A percentile compares a stretch with the other conserved stretches of the same genome.
Evolutionary conservation across 23 tunicate genomes (phyloP).

Genomic region (Trididemnum nubilum): DNA sequence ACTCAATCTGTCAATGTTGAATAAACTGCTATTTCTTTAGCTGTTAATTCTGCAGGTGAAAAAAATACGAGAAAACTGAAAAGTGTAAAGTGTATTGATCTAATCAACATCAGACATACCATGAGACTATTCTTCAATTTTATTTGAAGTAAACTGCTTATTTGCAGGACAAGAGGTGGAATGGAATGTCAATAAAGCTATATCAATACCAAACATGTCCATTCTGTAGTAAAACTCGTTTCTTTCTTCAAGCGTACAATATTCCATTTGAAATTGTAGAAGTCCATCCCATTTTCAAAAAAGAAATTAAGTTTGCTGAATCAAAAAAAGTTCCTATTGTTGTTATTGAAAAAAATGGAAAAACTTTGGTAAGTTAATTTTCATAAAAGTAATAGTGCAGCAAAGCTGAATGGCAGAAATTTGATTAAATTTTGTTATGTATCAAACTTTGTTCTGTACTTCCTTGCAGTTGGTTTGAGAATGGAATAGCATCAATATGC

Average conservation of each 20-base stretch:
- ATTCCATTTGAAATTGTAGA: conserved; percentile 89
- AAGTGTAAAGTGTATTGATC: too few relatives aligned
- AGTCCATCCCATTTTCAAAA: conserved; percentile 94
- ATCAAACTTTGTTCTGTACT: neutral
- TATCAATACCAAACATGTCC: conserved; percentile 97
- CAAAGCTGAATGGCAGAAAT: neutral
- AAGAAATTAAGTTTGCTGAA: conserved; percentile 80
- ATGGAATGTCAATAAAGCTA: conserved; percentile 57
- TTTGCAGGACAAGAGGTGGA: conserved; percentile 50
- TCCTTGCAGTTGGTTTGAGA: too few relatives aligned
- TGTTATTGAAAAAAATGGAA: conserved; percentile 55
- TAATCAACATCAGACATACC: too few relatives aligned
- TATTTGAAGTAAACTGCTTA: too few relatives aligned
- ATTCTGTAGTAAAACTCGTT: conserved; percentile 79
- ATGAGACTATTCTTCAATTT: too few relatives aligned
- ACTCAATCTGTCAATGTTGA: too few relatives aligned
- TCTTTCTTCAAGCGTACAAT: conserved; percentile 63
- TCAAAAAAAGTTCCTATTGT: conserved; percentile 93
- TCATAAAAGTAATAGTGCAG: too few relatives aligned
- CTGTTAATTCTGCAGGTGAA: too few relatives aligned
- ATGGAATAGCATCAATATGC: too few relatives aligned
- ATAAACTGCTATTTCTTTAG: too few relatives aligned
- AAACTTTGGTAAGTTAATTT: conserved; percentile 38
- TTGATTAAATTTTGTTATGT: neutral
- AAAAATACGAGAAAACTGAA: too few relatives aligned